Evolutionary conservation across 2,888 invertebrate genomes (phyloP).

Genomic region (Sclerodermus sp.): DNA sequence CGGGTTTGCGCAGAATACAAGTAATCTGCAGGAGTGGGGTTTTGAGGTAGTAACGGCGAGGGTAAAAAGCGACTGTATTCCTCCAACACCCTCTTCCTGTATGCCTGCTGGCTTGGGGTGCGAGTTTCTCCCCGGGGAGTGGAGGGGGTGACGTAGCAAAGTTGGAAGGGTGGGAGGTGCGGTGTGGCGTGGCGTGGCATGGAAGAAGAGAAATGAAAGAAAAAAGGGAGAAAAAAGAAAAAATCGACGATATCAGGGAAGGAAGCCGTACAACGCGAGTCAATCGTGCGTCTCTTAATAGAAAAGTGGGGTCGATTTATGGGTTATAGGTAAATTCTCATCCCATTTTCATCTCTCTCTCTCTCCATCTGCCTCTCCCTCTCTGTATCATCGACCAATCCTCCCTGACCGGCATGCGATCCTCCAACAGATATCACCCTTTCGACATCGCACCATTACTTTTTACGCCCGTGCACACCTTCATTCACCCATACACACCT

Average conservation of each 20-base stretch:
- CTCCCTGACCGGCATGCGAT: constrained; percentile 26
- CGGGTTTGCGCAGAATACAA: constrained; percentile 35
- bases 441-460: constrained; percentile 15
- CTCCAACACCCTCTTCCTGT: constrained; percentile 10
- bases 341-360: constrained; percentile 18
- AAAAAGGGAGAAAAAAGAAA: constrained; percentile 14
- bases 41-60: too few relatives aligned
- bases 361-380: not conserved
- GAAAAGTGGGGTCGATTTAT: constrained; percentile 58
- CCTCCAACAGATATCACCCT: constrained; percentile 46
- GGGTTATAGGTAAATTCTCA: constrained; percentile 55
- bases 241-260: constrained; percentile 24
- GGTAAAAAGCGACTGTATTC: constrained; percentile 6
- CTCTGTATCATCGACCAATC: constrained; percentile 3
- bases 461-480: too few relatives aligned
- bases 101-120: constrained; percentile 8
- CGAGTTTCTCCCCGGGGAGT: constrained; percentile 5
- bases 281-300: constrained; percentile 57
- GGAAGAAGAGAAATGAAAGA: constrained; percentile 5
- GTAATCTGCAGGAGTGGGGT: too few relatives aligned
- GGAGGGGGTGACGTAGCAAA: not conserved
- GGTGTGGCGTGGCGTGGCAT: constrained; percentile 5
- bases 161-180: constrained; percentile 2
- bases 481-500: too few relatives aligned
- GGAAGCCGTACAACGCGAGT: constrained; percentile 53